A percentile compares a stretch with the other conserved stretches of the same genome.
phyloP scores from a whole-genome alignment of 2,113 vertebrate genomes.

The Podilymbus podiceps region DNA sequence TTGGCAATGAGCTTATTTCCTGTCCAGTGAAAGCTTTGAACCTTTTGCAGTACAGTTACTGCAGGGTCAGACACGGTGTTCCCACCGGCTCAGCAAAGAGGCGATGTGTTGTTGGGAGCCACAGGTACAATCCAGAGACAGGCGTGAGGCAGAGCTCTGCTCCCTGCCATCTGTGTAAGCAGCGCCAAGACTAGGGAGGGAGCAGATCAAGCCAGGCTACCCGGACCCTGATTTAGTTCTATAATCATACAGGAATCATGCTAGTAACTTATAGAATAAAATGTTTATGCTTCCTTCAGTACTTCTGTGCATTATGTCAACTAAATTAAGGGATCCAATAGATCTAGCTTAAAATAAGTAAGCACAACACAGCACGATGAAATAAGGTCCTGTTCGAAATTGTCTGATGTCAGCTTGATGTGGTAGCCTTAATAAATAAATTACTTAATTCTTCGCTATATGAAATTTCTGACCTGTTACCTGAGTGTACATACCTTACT shows the following conservation, averaged over 20 bases:
- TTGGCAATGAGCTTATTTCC: background rate
- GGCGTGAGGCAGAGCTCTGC: background rate
- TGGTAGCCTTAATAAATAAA: background rate
- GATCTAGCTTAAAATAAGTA: background rate
- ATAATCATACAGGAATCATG: background rate
- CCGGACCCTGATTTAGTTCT: background rate
- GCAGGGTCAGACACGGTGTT: background rate
- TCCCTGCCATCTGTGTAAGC: background rate
- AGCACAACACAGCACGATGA: background rate
- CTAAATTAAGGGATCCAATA: background rate
- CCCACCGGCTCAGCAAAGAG: background rate
- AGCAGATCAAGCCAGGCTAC: background rate
- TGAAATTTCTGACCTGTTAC: background rate
- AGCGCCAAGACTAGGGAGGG: background rate
- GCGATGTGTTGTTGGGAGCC: rapidly evolving
- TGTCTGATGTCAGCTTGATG: background rate
- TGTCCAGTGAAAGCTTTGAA: background rate
- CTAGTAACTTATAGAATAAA: background rate
- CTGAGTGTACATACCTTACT: background rate
- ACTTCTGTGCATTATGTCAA: background rate
- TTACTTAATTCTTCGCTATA: background rate
- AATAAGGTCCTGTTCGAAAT: background rate
- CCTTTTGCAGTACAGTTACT: background rate
- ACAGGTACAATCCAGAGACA: background rate
- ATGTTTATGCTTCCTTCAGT: background rate